Evolutionary conservation across 2,113 vertebrate genomes (phyloP), one percentile per base, ranked within the genome.

Genomic region (Spea bombifrons): DNA sequence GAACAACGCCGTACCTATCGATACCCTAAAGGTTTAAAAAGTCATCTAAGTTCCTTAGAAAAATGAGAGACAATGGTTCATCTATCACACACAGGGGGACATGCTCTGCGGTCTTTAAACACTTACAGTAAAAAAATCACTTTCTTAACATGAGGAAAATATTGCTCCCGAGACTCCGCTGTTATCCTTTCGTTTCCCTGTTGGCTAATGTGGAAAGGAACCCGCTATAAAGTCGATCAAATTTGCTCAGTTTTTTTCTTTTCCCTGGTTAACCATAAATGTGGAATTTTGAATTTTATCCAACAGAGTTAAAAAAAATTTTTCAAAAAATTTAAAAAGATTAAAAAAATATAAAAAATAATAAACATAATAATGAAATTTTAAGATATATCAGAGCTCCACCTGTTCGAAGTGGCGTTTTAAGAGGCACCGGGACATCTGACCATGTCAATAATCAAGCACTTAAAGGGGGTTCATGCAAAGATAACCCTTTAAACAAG

Each of bases 21-120:
- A 74, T 80, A 74, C 78, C 78, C 78, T 80, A 80, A 74, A 80
- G 78, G 71, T 74, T 80, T 80, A 47, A 43, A 74, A 74, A 80
- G 71, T 74, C 78, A 80, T 80, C 71, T 74, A 57, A 80, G 78
- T 80, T 80, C 71, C 46, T 74, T 74, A 68, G 78, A 80, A 74
- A 80, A 80, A 80, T 80, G 78, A 80, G 55, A 45, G 57, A 43
- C 43, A 17, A 66, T 49, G 64, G 52, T 80, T 80, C 78, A 80
- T 80, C 78, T 66, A 80, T 80, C 71, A 80, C 73, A 74, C 53
- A 15, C 71, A 68, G 65, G 63, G 75, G 77, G 78, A 80, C 78
- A 68, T 74, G 53, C 61, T 80, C 71, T 64, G 57, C 46, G 55
- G 70, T 68, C 78, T 80, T 80, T 59, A 74, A 80, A 74, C 71